phyloP scores from a whole-genome alignment of 37 sponge, comb jelly and placozoan genomes.

The Aplysina aerophoba region DNA sequence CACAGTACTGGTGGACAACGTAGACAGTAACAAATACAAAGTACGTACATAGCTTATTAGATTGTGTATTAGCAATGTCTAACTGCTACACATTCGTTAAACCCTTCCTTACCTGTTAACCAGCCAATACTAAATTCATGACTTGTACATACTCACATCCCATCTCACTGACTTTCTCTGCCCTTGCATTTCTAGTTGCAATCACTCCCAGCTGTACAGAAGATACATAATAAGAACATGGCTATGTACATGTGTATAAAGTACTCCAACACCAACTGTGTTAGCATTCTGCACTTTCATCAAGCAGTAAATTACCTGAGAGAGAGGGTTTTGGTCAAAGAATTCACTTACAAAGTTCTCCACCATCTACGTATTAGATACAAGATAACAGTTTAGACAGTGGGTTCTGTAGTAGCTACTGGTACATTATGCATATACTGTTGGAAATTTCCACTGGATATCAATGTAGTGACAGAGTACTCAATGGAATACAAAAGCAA shows the following conservation, averaged over 20 bases:
- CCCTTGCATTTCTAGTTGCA: conserved; percentile 70
- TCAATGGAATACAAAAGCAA: too few species aligned
- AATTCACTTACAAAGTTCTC: conserved; percentile 83
- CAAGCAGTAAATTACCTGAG: conserved; percentile 66
- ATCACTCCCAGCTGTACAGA: conserved; percentile 77
- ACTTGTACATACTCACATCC: conserved; percentile 44
- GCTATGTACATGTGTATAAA: neutral
- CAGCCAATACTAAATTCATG: too few species aligned
- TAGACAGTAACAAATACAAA: too few species aligned
- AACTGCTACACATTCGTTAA: too few species aligned
- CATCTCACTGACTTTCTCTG: conserved; percentile 80
- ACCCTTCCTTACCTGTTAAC: too few species aligned
- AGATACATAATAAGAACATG: neutral
- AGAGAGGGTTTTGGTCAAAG: conserved; percentile 95
- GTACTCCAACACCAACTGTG: neutral
- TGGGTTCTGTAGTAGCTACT: too few species aligned
- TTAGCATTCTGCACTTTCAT: neutral
- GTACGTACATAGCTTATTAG: too few species aligned
- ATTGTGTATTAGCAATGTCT: too few species aligned
- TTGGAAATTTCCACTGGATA: neutral
- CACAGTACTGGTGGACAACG: too few species aligned
- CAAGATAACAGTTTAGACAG: too few species aligned
- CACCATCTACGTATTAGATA: conserved; percentile 53
- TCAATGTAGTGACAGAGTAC: neutral
- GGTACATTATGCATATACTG: too few species aligned